Base-by-base conservation (phyloP, 2,113 vertebrate species). In the Merops nubicus region DNA sequence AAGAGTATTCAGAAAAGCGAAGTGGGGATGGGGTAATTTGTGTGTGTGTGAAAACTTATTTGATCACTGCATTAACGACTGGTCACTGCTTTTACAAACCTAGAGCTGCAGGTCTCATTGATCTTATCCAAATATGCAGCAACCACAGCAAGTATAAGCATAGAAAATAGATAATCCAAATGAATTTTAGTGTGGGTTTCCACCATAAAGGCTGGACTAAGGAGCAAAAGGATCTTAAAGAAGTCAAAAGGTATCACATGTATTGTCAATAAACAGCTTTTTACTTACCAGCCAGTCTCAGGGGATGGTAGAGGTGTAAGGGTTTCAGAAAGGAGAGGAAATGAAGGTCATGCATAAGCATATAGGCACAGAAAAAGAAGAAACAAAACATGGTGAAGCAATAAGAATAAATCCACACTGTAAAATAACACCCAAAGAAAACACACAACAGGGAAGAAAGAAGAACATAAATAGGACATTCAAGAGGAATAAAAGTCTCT, bases 21-120 rank as follows among this genome's bases (percentile, higher is more conserved):
- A 8, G 3, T 12, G 48, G 3, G 4, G 1, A 1, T 21, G 12
- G 9, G 1, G 11, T 14, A 45, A 13, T 6, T 25, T 3, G 1
- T 9, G 0, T 28, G 11, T 43, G 8, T 26, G 12, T 12, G 56
- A 5, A 43, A 88, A 43, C 3, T 29, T 63, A 16, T 7, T 56
- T 72, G 33, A 15, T 40, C 17, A 34, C 15, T 70, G 12, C 18
- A 6, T 60, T 63, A 50, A 7, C 26, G 9, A 62, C 43, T 63
- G 42, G 9, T 59, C 25, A 40, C 28, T 76, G 28, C 36, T 80
- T 74, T 54, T 59, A 51, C 43, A 77, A 53, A 86, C 15, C 11
- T 53, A 45, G 38, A 91, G 25, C 14, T 88, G 7, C 7, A 88
- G 25, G 28, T 54, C 28, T 74, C 82, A 22, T 38, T 56, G 28